Conservation (phyloP, 2,888 invertebrate species). For the Disparrhopalites patrizii region DNA sequence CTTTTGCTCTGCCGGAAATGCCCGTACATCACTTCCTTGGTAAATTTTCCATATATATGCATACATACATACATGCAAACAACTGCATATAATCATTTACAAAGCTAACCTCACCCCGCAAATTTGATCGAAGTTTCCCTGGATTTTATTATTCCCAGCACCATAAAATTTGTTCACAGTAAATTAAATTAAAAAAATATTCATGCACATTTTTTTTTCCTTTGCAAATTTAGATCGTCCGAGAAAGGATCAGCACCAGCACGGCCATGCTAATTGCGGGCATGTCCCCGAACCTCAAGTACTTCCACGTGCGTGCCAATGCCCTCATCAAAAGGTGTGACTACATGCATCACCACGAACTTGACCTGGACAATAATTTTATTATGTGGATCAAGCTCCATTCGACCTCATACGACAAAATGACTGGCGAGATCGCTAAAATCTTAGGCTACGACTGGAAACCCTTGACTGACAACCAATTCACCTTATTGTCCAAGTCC, state of each 20-base stretch:
- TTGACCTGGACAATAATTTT: conserved; percentile 65
- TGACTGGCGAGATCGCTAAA: conserved; percentile 65
- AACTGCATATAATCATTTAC: no score
- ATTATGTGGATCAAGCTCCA: conserved; percentile 62
- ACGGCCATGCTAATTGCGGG: conserved; percentile 68
- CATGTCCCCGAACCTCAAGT: conserved; percentile 61
- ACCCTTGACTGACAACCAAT: conserved; percentile 64
- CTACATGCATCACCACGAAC: conserved; percentile 51
- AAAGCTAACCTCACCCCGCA: no score
- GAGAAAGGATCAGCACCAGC: conserved; percentile 72
- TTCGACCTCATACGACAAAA: conserved; percentile 62
- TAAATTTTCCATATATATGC: conserved; percentile 50
- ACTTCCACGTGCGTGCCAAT: conserved; percentile 65
- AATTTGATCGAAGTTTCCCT: no score
- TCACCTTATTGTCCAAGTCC: conserved; percentile 51
- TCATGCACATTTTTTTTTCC: no score
- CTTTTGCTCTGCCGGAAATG: conserved; percentile 66
- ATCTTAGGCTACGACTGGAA: conserved; percentile 64
- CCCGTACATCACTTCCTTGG: conserved; percentile 64
- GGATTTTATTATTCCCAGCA: conserved; percentile 3
- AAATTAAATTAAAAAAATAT: no score
- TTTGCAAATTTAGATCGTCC: conserved; percentile 58
- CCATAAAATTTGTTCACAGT: no score
- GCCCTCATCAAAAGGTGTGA: conserved; percentile 65
- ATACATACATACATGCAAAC: not conserved